Percentiles rank a stretch among this genome's conserved stretches.
Conservation (phyloP, 2,113 vertebrate genomes). For the Fregata magnificens region DNA sequence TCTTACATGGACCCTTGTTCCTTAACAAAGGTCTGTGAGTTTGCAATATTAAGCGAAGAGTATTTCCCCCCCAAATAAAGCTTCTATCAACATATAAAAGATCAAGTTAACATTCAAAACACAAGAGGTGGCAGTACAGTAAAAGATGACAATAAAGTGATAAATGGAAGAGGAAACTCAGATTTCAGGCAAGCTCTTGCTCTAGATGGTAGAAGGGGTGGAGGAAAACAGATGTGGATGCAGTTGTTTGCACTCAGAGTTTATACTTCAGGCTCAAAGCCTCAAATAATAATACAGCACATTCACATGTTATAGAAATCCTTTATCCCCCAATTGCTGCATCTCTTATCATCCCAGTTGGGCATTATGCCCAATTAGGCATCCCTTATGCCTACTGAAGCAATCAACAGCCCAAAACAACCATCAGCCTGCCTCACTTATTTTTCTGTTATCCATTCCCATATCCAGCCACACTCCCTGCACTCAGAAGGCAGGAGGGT, state of each 20-base stretch:
- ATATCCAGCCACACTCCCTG: background rate
- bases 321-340: background rate
- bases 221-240: background rate
- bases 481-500: background rate
- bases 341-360: background rate
- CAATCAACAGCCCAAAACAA: background rate
- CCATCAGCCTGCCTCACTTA: background rate
- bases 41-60: background rate
- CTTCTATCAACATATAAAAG: background rate
- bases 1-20: background rate
- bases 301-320: background rate
- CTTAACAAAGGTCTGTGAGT: background rate
- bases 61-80: background rate
- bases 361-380: accelerated
- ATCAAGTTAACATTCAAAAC: background rate
- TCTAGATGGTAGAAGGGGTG: background rate
- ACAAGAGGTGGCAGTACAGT: background rate
- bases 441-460: background rate
- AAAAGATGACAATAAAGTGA: background rate
- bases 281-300: background rate
- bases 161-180: background rate
- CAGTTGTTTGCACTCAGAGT: background rate
- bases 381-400: background rate
- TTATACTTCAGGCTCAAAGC: background rate
- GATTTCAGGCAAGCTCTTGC: background rate